Conservation (phyloP, 2,888 invertebrate species). For the Spialia ferax region DNA sequence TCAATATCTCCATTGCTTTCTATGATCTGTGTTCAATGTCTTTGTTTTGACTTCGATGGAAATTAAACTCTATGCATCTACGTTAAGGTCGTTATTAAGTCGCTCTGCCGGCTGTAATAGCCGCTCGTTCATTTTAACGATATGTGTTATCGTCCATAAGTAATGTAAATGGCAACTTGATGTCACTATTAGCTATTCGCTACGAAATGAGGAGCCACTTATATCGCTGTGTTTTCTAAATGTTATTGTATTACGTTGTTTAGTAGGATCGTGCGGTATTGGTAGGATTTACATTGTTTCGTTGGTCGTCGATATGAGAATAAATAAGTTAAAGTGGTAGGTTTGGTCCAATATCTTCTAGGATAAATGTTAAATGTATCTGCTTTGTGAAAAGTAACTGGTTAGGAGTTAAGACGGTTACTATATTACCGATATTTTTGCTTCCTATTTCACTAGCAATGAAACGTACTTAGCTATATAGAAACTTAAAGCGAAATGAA, state of each 20-base stretch:
- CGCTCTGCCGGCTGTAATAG: constrained; percentile 31
- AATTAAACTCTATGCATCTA: constrained; percentile 9
- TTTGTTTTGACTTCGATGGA: constrained; percentile 6
- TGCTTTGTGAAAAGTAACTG: no score
- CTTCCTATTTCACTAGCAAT: no score
- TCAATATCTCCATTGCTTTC: constrained; percentile 38
- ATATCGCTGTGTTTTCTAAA: constrained; percentile 23
- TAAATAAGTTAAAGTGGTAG: no score
- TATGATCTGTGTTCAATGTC: constrained; percentile 35
- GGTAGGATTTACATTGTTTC: neutral
- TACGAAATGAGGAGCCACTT: constrained; percentile 28
- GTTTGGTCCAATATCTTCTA: no score
- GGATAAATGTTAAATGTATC: no score
- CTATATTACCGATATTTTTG: no score
- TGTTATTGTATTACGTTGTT: constrained; percentile 13
- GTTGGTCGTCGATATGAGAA: no score
- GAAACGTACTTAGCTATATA: no score
- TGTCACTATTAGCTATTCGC: constrained; percentile 43
- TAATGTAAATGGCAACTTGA: constrained; percentile 44
- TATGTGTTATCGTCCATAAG: constrained; percentile 44
- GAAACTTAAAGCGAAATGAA: no score
- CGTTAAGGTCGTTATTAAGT: constrained; percentile 27
- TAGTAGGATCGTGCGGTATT: constrained; percentile 2
- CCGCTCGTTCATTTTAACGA: constrained; percentile 43
- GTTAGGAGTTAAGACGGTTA: no score